Evolutionary conservation across 1,140 invertebrate genomes (phyloP), one percentile per base, ranked within the genome.

Genomic region (Orchesella cincta): DNA sequence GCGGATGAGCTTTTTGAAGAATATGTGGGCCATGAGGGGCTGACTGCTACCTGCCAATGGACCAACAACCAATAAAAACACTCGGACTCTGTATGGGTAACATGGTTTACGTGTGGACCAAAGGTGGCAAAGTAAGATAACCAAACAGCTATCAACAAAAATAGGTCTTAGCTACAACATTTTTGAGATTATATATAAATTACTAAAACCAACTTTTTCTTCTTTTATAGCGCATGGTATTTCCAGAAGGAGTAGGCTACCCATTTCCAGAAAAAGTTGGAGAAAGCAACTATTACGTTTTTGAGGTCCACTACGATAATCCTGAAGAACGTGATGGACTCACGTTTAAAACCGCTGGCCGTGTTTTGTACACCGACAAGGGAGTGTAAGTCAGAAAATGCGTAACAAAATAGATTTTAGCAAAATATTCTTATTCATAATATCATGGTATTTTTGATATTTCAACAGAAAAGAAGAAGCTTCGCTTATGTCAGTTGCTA

Each of bases 241-340:
- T 80, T 14, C 79, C 76, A n/a, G 73, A 80, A 5, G 52, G 78
- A 26, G 39, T 80, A 26, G 78, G 78, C 3, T 29, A 77, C 33
- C 64, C 72, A 16, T 29, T 80, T 20, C 34, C 76, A 29, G 74
- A 79, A 1, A 29, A 74, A 1, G 23, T n/a, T 73, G 16, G 29
- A 5, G 52, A 64, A 0, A 51, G 39, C 26, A 62, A 67, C 52
- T 35, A 77, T 20, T 80, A 77, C 34, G 74, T 80, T 72, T 20
- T 80, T 2, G 78, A 80, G 57, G 33, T 80, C 1, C 78, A 80
- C 23, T 77, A 76, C 23, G 78, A 79, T 57, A 79, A 79, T 71
- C 78, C 78, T 26, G 18, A 76, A 1, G 18, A 28, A 1, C 12
- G 8, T 23, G 29, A 5, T 18, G 73, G 39, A 8, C 33, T 79